These are phyloP conservation scores for Xanthorhoe spadicearia DNA, from an alignment of 2,888 invertebrate genomes.

Conservation along the genomic window DNA sequence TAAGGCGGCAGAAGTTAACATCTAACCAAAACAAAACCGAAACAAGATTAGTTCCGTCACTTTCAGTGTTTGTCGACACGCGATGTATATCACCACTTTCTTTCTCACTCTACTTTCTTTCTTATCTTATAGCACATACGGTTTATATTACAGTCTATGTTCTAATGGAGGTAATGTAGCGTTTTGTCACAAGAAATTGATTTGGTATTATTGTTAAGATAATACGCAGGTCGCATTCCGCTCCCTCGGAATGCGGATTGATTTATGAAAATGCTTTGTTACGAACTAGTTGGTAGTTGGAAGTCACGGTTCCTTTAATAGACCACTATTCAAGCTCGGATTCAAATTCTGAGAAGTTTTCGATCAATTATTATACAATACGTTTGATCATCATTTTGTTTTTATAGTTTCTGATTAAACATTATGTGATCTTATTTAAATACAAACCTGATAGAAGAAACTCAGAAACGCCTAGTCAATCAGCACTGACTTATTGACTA, in stretches of 20 bases:
- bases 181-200: slow-evolving; percentile 40
- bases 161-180: slow-evolving; percentile 23
- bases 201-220: slow-evolving; percentile 44
- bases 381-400: no score
- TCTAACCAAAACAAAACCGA: slow-evolving; percentile 38
- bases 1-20: slow-evolving; percentile 28
- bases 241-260: slow-evolving; percentile 42
- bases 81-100: slow-evolving; percentile 34
- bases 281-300: slow-evolving; percentile 5
- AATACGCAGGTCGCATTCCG: slow-evolving; percentile 36
- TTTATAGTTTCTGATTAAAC: no score
- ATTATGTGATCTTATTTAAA: no score
- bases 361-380: background rate
- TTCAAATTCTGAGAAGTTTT: background rate
- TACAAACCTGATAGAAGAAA: no score
- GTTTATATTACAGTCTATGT: slow-evolving; percentile 4
- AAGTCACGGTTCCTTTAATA: slow-evolving; percentile 8
- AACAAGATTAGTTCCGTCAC: slow-evolving; percentile 39
- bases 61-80: slow-evolving; percentile 40
- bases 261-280: slow-evolving; percentile 41
- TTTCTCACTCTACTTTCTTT: slow-evolving; percentile 3
- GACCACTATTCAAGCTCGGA: background rate
- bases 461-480: no score
- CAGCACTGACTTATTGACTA: no score
- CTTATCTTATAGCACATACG: slow-evolving; percentile 2